Conservation (phyloP, 2,797 vertebrate genomes). For the Pteronotus mesoamericanus region DNA sequence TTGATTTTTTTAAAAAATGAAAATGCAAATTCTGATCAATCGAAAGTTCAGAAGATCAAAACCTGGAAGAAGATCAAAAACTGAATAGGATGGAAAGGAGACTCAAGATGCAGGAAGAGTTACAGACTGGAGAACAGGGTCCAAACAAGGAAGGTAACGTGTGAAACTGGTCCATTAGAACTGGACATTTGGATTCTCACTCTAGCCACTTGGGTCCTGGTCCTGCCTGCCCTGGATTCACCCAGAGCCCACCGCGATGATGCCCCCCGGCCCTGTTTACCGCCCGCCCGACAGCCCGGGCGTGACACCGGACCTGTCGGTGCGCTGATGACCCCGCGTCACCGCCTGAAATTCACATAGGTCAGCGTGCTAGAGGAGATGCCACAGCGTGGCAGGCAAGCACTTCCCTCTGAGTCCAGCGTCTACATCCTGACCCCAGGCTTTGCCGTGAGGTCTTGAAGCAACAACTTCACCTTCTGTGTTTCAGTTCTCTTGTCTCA, state of each 20-base stretch:
- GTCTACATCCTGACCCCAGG: neutral
- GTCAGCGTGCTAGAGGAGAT: neutral
- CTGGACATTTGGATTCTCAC: neutral
- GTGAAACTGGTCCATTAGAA: neutral
- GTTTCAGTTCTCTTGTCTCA: neutral
- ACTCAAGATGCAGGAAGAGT: neutral
- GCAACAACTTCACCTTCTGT: neutral
- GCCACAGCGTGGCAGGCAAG: neutral
- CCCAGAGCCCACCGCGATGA: neutral
- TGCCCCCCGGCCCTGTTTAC: fast-evolving
- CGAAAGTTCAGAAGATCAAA: neutral
- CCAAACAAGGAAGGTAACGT: neutral
- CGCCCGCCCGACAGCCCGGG: fast-evolving
- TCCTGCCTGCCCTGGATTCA: neutral
- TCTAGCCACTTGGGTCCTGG: neutral
- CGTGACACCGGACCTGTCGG: neutral
- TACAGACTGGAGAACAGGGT: neutral
- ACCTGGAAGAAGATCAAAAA: neutral
- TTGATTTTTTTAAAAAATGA: neutral
- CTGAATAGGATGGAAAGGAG: neutral
- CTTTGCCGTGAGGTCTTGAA: neutral
- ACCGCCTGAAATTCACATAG: neutral
- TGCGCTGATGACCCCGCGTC: too few relatives aligned
- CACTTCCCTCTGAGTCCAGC: neutral
- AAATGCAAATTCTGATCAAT: neutral